Evolutionary conservation across 2,113 vertebrate genomes (phyloP).

Genomic region (Salvelinus alpinus): DNA sequence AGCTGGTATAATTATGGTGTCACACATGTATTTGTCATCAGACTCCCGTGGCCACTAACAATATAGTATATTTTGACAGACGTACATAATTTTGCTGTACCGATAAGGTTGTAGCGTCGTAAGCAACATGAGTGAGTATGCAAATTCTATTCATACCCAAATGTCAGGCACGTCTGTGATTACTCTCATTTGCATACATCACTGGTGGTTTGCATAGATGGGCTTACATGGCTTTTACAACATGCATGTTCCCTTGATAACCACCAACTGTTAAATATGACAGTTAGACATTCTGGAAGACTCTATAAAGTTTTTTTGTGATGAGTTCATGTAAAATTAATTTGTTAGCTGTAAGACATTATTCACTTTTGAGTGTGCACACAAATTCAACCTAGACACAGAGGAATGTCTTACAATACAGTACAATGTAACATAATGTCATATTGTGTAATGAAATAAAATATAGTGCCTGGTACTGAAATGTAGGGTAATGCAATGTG

Average conservation of each 20-base stretch:
- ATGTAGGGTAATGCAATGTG: conserved; percentile 17
- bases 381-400: conserved; percentile 9
- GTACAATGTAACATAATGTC: conserved; percentile 31
- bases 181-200: background rate
- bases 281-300: no score
- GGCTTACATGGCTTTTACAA: background rate
- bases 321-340: background rate
- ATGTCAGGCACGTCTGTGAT: background rate
- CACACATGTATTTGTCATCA: background rate
- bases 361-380: background rate
- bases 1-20: background rate
- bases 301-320: no score
- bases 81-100: background rate
- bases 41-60: background rate
- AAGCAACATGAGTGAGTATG: background rate
- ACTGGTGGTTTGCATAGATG: background rate
- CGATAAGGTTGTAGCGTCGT: background rate
- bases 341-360: background rate
- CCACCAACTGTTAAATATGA: no score
- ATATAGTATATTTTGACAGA: background rate
- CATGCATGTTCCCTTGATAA: no score
- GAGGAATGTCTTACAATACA: conserved; percentile 14
- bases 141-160: background rate
- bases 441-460: conserved; percentile 10
- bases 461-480: conserved; percentile 19